Percentiles rank a stretch among this genome's conserved stretches.
phyloP scores from a whole-genome alignment of 1,140 invertebrate genomes.

The Penaeus chinensis region DNA sequence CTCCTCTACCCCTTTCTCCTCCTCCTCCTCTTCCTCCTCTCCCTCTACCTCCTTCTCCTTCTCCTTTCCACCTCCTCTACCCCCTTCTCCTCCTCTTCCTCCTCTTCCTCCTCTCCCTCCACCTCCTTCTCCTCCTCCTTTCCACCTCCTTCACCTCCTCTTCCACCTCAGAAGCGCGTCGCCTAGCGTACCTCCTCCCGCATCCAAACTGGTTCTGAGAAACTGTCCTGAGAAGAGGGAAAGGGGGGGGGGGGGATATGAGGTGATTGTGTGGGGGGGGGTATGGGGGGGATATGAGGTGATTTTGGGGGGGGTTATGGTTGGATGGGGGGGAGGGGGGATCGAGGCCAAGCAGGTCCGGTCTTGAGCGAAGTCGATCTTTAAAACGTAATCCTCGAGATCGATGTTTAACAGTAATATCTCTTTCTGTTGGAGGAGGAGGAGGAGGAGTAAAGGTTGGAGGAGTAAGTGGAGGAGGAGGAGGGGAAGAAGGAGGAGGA shows the following conservation, averaged over 20 bases:
- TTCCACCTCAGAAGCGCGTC: background rate
- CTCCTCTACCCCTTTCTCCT: background rate
- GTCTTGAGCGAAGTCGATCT: too few relatives aligned
- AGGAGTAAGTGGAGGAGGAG: background rate
- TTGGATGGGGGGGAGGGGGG: background rate
- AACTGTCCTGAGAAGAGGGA: background rate
- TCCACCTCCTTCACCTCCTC: too few relatives aligned
- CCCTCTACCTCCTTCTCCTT: background rate
- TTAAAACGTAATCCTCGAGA: too few relatives aligned
- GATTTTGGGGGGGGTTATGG: background rate
- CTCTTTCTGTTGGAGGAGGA: background rate
- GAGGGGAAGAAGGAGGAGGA: background rate
- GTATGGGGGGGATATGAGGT: background rate
- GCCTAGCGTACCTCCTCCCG: background rate
- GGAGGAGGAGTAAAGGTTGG: background rate
- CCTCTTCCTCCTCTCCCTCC: background rate
- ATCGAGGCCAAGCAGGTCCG: background rate
- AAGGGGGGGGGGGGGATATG: background rate
- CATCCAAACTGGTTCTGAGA: too few relatives aligned
- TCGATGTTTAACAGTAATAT: too few relatives aligned
- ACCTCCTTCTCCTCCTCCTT: background rate
- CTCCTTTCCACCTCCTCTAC: background rate
- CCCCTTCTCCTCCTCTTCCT: background rate
- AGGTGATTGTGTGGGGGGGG: background rate
- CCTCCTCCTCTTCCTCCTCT: background rate